These are phyloP conservation scores for Urosaurus nigricauda DNA, from an alignment of 2,797 vertebrate genomes.

Conservation along the genomic window DNA sequence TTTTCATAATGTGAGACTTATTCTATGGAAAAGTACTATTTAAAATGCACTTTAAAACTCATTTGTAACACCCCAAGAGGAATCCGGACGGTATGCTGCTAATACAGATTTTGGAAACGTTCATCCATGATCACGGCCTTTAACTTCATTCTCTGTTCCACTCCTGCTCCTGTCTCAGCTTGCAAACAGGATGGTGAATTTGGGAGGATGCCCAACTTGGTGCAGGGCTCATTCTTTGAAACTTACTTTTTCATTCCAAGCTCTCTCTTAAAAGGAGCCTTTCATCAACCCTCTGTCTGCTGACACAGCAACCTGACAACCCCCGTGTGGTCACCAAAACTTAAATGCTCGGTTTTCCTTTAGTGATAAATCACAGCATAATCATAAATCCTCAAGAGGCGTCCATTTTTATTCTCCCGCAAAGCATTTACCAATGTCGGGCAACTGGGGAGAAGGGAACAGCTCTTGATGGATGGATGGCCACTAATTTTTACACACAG, in stretches of 20 bases:
- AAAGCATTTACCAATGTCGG: neutral
- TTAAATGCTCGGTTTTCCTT: neutral
- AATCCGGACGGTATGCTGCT: no score
- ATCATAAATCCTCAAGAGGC: neutral
- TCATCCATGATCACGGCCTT: neutral
- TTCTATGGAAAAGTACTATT: no score
- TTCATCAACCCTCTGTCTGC: neutral
- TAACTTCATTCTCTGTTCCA: neutral
- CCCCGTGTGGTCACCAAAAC: neutral
- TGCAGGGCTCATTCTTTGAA: no score
- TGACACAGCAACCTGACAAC: neutral
- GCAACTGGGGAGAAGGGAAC: slow-evolving; percentile 4
- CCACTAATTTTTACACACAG: neutral
- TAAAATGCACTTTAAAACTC: no score
- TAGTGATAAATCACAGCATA: neutral
- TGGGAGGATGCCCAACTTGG: neutral
- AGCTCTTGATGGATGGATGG: neutral
- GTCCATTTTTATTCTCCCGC: slow-evolving; percentile 2
- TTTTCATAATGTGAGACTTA: no score
- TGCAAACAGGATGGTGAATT: neutral
- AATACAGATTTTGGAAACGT: neutral
- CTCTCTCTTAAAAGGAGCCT: neutral
- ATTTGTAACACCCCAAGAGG: no score
- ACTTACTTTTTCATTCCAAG: rapidly evolving
- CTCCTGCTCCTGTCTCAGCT: neutral